Base-by-base conservation (phyloP, 2,797 vertebrate genomes). In the Erethizon dorsatum region DNA sequence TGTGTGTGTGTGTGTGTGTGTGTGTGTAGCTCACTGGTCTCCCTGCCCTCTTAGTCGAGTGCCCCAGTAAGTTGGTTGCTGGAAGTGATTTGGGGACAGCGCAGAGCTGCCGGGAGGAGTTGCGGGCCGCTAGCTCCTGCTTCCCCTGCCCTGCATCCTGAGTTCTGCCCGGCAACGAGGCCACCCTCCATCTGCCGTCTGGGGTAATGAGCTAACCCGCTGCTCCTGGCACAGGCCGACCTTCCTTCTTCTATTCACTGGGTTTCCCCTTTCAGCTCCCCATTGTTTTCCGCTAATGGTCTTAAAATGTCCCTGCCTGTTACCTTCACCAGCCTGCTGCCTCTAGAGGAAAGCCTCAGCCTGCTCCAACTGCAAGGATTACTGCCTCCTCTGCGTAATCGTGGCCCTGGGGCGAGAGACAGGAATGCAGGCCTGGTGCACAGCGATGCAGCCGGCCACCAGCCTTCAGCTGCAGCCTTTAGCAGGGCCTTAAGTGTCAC, bases 131-230 rank as follows among this genome's bases (percentile, higher is more conserved):
- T 95, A 18, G 73, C 45, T 85, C 87, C 28, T 59, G 79, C 84
- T 33, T 56, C 84, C 91, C 57, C 90, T 6, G 1, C 98, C 98
- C 97, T 59, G 67, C 96, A 96, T n/a, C 96, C 82, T 63, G 95
- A 98, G 97, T 97, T 99, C 99, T 99, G 99, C 99, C 99, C 98
- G 57, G 99, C 99, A 99, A 99, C 99, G 97, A 95, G 98, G 98
- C 98, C 98, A 98, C 98, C 97, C 98, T 99, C 99, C 99, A 99
- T 99, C 99, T 99, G 99, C 98, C 71, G 98, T 98, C 98, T 98
- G 97, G 95, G 92, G 97, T 98, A 99, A 98, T 98, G 98, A 99
- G 98, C 84, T 96, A 95, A 97, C 90, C 96, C 65, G 93, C 80
- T 31, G 87, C 71, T 47, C 82, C 98, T 98, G 99, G 98, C 98